Base-by-base conservation (phyloP, 2,888 invertebrate species). In the Amphipyra tragopoginis region DNA sequence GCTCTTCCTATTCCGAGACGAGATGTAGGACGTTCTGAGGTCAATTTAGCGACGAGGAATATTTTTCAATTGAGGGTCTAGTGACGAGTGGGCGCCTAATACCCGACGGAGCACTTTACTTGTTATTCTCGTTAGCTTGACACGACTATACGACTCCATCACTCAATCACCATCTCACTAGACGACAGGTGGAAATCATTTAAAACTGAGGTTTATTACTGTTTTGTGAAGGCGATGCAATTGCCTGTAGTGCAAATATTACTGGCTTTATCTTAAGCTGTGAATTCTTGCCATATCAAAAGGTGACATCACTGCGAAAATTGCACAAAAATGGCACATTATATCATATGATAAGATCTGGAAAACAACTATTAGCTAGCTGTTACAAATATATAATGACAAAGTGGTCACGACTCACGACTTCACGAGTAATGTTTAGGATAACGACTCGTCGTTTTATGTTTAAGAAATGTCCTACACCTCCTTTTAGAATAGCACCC, bases 61-160 rank as follows among this genome's bases (percentile, higher is more conserved):
- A 88, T 88, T 87, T 86, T 89, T 89, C 92, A 93, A 93, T 93
- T 93, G 89, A 90, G 80, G 79, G 83, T 78, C 77, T 77, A 77
- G 70, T 65, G 63, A 80, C 78, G 83, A 79, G 93, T 93, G 92
- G 92, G 92, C 90, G 91, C 77, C 73, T 83, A 85, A 85, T 84
- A 75, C 75, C 66, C 79, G 65, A 62, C 70, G 72, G 73, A 79
- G 75, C 84, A 88, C 83, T 92, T 90, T 86, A 84, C 86, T 89
- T 81, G 86, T 91, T 90, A 75, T 77, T 86, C 82, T 86, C 71
- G 84, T 88, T 87, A 86, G 65, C 65, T 58, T 77, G 77, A 81
- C 77, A 72, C 76, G 84, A 84, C 86, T 15, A 11, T 39, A 14
- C 13, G 39, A 39, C 39, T 85, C 86, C 85, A 89, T 90, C 87